phyloP scores from a whole-genome alignment of 2,888 invertebrate species.

The Allophyes oxyacanthae region DNA sequence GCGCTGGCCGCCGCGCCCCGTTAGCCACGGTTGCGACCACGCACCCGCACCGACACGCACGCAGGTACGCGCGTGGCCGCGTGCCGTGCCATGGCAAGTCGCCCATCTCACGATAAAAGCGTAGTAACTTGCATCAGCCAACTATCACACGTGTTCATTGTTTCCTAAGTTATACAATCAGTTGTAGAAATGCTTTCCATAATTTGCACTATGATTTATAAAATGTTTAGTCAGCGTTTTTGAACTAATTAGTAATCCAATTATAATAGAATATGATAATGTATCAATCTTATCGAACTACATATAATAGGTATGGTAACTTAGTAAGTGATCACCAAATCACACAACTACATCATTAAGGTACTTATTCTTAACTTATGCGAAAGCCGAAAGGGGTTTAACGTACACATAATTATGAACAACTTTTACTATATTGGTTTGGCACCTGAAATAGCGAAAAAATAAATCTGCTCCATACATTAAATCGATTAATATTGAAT shows the following conservation, averaged over 20 bases:
- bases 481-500: too few relatives aligned
- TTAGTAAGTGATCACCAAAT: too few relatives aligned
- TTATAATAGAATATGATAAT: background rate
- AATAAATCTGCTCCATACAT: too few relatives aligned
- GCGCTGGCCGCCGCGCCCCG: conserved; percentile 4
- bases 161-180: conserved; percentile 24
- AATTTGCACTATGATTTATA: conserved; percentile 13
- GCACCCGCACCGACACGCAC: conserved; percentile 14
- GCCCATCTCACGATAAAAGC: conserved; percentile 43
- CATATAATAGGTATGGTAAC: too few relatives aligned
- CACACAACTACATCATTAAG: background rate
- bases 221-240: conserved; percentile 18
- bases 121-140: conserved; percentile 60
- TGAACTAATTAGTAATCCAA: background rate
- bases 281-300: too few relatives aligned
- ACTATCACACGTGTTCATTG: conserved; percentile 22
- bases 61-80: conserved; percentile 37
- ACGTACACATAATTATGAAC: too few relatives aligned
- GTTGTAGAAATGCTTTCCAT: conserved; percentile 10
- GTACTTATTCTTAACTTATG: too few relatives aligned
- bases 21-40: background rate
- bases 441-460: too few relatives aligned
- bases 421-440: too few relatives aligned
- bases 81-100: conserved; percentile 1
- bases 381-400: too few relatives aligned